Evolutionary conservation across 2,113 vertebrate genomes (phyloP).

Genomic region (Telmatochromis brichardi): DNA sequence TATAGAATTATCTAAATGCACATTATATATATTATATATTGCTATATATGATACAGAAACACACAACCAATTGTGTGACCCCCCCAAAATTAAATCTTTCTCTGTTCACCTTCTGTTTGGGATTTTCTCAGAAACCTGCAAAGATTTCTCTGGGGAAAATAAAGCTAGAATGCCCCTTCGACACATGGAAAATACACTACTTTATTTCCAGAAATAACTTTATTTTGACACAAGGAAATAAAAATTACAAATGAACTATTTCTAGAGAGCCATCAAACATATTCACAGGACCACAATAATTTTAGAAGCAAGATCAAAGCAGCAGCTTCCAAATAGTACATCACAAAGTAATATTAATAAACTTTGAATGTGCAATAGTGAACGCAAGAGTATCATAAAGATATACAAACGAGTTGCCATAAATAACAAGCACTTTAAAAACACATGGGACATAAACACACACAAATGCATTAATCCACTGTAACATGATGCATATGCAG

Average conservation of each 20-base stretch:
- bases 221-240: conserved; percentile 31
- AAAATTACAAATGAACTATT: not conserved
- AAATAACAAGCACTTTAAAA: not conserved
- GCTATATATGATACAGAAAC: not conserved
- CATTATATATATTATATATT: not conserved
- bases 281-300: not conserved
- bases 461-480: not conserved
- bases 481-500: not conserved
- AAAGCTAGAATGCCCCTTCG: not conserved
- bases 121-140: not conserved
- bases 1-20: not conserved
- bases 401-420: not conserved
- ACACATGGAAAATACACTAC: not conserved
- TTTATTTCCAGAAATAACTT: conserved; percentile 17
- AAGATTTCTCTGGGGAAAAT: fast-evolving
- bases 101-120: not conserved
- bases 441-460: not conserved
- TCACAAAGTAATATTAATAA: not conserved
- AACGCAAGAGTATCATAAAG: not conserved
- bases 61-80: not conserved
- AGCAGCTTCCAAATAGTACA: not conserved
- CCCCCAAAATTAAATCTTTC: not conserved
- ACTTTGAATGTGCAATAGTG: not conserved
- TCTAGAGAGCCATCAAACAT: not conserved
- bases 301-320: not conserved